Evolutionary conservation across 2,888 invertebrate genomes (phyloP).

Genomic region (Hymenopus coronatus): DNA sequence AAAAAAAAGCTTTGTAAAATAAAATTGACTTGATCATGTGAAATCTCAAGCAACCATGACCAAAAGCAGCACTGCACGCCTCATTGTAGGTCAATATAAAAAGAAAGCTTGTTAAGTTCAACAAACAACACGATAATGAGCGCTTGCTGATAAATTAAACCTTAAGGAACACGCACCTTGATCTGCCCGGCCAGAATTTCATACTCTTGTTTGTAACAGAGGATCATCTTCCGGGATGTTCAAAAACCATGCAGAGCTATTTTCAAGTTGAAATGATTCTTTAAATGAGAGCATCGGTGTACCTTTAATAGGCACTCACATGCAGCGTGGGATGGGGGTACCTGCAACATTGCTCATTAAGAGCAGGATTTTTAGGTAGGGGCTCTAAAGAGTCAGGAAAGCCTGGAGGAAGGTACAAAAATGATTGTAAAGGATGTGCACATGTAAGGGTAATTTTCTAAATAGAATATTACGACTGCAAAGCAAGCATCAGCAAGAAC

Average conservation of each 20-base stretch:
- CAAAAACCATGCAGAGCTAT: conserved; percentile 27
- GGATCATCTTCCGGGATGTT: conserved; percentile 13
- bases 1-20: not conserved
- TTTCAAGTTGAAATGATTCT: conserved; percentile 1
- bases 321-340: conserved; percentile 34
- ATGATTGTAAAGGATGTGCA: not conserved
- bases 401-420: conserved; percentile 15
- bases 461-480: conserved; percentile 5
- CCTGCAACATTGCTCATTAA: conserved; percentile 31
- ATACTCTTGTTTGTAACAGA: conserved; percentile 21
- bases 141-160: conserved; percentile 2
- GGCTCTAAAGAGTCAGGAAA: not conserved
- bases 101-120: conserved; percentile 12
- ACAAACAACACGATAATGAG: conserved; percentile 16
- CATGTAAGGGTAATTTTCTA: not conserved
- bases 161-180: conserved; percentile 24
- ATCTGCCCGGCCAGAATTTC: conserved; percentile 11
- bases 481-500: conserved; percentile 20
- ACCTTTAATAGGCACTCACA: conserved; percentile 24
- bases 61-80: conserved; percentile 29
- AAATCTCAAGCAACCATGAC: conserved; percentile 10
- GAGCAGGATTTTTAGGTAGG: not conserved
- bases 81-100: conserved; percentile 13
- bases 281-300: conserved; percentile 12
- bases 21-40: not conserved